A percentile compares a stretch with the other conserved stretches of the same genome.
Conservation (phyloP, 1,140 invertebrate genomes). For the Venustaconcha ellipsiformis region DNA sequence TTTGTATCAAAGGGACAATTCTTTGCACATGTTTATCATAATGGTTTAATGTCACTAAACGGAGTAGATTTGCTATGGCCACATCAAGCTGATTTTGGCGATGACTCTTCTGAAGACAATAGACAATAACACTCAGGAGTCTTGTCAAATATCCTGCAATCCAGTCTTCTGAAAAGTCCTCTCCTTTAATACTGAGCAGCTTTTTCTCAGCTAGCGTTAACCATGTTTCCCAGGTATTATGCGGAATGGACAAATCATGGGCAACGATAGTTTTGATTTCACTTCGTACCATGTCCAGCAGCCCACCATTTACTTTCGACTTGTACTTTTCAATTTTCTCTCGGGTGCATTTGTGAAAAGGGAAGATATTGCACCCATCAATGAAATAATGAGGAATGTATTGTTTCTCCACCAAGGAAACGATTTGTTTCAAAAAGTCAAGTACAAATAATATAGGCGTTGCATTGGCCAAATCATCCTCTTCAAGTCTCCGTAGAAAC, state of each 20-base stretch:
- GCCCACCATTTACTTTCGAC: neutral
- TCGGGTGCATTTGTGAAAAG: neutral
- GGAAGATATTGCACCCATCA: slow-evolving; percentile 3
- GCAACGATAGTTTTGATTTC: neutral
- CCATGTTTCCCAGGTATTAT: neutral
- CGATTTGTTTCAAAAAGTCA: neutral
- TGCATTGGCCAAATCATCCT: neutral
- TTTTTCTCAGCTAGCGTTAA: neutral
- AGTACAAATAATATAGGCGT: neutral
- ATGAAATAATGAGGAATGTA: slow-evolving; percentile 6
- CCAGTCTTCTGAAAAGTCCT: neutral
- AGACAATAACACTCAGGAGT: neutral
- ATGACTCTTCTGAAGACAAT: slow-evolving; percentile 1
- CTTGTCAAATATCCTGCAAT: slow-evolving; percentile 2
- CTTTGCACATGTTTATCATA: neutral
- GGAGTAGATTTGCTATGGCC: neutral
- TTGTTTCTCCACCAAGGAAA: neutral
- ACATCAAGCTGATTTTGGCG: neutral
- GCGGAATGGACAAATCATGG: neutral
- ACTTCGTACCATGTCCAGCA: neutral
- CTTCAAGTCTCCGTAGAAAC: slow-evolving; percentile 5
- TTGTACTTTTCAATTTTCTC: neutral
- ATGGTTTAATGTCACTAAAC: neutral
- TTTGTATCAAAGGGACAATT: neutral
- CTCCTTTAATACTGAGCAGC: neutral